Conservation (phyloP, 2,797 vertebrate species). For the Pangasius mekongensis region DNA sequence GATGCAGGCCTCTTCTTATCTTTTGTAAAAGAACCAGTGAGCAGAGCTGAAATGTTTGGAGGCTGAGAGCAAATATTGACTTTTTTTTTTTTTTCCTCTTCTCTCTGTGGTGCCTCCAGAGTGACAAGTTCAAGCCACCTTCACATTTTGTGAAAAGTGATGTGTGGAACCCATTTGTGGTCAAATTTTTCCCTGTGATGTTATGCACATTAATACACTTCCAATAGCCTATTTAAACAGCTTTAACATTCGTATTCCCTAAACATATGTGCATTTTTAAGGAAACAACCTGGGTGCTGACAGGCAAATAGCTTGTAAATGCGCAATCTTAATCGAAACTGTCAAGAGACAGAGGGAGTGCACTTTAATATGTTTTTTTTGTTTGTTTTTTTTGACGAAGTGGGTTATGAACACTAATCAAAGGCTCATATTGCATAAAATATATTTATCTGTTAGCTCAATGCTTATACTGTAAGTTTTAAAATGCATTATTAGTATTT, state of each 20-base stretch:
- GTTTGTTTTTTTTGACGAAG: not conserved
- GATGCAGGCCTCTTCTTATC: conserved; percentile 21
- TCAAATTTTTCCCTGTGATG: not conserved
- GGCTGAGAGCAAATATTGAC: conserved; percentile 54
- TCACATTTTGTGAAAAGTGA: conserved; percentile 52
- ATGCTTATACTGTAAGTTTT: not conserved
- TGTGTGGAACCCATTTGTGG: conserved; percentile 32
- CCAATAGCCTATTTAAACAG: not conserved
- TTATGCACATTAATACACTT: not conserved
- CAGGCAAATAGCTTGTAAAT: conserved; percentile 21
- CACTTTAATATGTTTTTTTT: not conserved
- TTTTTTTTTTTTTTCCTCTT: conserved; percentile 37
- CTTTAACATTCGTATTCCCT: not conserved
- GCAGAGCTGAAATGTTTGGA: conserved; percentile 28
- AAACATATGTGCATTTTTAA: not conserved
- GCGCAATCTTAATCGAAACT: not conserved
- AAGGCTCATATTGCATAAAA: not conserved
- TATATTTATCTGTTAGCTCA: not conserved
- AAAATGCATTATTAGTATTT: not conserved
- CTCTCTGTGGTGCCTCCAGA: conserved; percentile 46
- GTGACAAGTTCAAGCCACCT: conserved; percentile 55
- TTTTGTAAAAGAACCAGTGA: conserved; percentile 39
- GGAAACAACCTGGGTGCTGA: not conserved
- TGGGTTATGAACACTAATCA: not conserved
- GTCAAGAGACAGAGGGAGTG: not conserved